Conservation (phyloP, 2,888 invertebrate genomes). For the Acanthosoma haemorrhoidale region DNA sequence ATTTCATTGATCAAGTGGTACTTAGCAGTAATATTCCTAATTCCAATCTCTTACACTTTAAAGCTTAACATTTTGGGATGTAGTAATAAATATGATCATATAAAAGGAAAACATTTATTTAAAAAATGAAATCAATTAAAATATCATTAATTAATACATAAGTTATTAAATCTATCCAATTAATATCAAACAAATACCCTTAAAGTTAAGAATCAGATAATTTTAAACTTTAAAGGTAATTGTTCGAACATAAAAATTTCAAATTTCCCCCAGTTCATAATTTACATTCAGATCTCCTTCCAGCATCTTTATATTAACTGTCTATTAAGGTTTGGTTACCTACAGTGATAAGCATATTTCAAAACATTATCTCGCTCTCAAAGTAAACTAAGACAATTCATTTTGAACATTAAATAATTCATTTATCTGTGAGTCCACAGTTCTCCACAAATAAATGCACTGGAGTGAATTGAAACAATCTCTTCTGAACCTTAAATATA, state of each 20-base stretch:
- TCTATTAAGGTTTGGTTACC: neutral
- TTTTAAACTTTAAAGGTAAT: slow-evolving; percentile 23
- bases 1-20: too few species aligned
- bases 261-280: slow-evolving; percentile 7
- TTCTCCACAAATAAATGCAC: too few species aligned
- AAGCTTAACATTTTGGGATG: too few species aligned
- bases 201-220: slow-evolving; percentile 23
- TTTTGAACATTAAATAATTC: too few species aligned
- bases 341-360: neutral
- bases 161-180: neutral
- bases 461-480: too few species aligned
- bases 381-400: too few species aligned
- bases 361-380: too few species aligned
- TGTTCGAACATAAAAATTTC: neutral
- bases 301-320: neutral
- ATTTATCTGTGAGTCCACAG: too few species aligned
- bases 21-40: too few species aligned
- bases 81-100: neutral
- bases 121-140: neutral
- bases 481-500: too few species aligned
- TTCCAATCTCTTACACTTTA: too few species aligned
- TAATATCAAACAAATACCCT: slow-evolving; percentile 36
- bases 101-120: slow-evolving; percentile 1
- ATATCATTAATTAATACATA: neutral
- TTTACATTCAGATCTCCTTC: neutral